A percentile compares a stretch with the other conserved stretches of the same genome.
Conservation (phyloP, 2,888 invertebrate genomes). For the Poecilobothrus nobilitatus region DNA sequence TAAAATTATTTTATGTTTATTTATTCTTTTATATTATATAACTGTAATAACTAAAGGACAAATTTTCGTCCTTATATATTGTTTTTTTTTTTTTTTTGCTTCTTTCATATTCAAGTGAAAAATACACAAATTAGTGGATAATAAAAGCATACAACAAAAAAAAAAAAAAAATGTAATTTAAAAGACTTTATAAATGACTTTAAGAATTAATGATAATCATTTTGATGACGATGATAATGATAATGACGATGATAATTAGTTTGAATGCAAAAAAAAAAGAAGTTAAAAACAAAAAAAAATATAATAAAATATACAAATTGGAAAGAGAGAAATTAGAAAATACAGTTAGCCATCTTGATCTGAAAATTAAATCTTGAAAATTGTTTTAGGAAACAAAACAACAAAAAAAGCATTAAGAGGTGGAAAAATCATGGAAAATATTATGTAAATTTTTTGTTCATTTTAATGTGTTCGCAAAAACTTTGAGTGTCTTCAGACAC, state of each 20-base stretch:
- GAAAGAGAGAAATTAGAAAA: too few relatives aligned
- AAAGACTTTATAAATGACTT: not conserved
- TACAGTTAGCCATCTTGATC: not conserved
- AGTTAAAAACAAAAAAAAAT: not conserved
- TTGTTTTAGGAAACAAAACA: not conserved
- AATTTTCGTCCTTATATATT: not conserved
- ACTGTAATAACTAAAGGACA: not conserved
- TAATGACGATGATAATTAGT: not conserved
- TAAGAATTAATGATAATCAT: not conserved
- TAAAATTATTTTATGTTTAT: not conserved
- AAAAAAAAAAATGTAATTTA: too few relatives aligned
- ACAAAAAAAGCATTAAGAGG: not conserved
- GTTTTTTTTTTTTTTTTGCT: not conserved
- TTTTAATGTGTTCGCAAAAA: too few relatives aligned
- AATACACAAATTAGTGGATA: not conserved
- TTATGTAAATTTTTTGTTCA: too few relatives aligned
- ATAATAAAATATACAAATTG: too few relatives aligned
- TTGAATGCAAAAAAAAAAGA: not conserved
- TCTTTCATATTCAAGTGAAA: not conserved
- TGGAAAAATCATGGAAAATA: too few relatives aligned
- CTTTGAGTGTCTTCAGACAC: too few relatives aligned
- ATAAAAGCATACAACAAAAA: not conserved
- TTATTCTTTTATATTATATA: not conserved
- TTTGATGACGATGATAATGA: not conserved
- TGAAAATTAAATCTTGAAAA: not conserved